Base-by-base conservation (phyloP, 2,888 invertebrate species). In the Eupithecia subfuscata region DNA sequence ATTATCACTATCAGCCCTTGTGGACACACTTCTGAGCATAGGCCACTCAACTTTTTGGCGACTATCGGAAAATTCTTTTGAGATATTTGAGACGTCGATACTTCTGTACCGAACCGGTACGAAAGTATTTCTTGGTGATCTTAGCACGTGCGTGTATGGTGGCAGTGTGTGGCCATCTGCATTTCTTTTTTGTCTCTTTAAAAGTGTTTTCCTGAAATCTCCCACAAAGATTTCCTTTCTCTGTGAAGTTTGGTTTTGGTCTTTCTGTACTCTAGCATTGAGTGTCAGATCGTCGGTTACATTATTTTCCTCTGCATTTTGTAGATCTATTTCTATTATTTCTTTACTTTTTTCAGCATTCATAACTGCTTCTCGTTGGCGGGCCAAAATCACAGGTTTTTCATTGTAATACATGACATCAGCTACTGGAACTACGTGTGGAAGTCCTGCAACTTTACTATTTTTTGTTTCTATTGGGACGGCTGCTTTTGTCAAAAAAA, bases 171-270 rank as follows among this genome's bases (percentile, higher is more conserved):
- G 22, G 1, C 56, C 22, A 12, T 6, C n/a, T 12, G 60, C 60
- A 25, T 60, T 60, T 60, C 25, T 60, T 14, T 25, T 60, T 25
- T 25, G 22, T 12, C 22, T 60, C 25, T 6, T 60, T 60, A 60
- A 5, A 14, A 25, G 25, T 6, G 60, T 22, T 60, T 60, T 56
- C 22, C 56, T 60, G 14, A 25, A 60, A 4, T 25, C 22, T 25
- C 60, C 25, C 12, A 25, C 60, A 12, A 25, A 60, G 60, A 60
- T 60, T 60, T 60, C 60, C 25, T 60, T 60, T 60, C 60, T 60
- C 5, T 6, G n/a, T 25, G 25, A 25, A 56, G 18, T n/a, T 30
- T 30, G 2, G 22, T 60, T 25, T 60, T 22, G 12, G 6, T 60
- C 11, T 60, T 60, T 60, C 25, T 12, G 22, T 22, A 56, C 22